These are phyloP conservation scores for Liasis olivaceus DNA, from an alignment of 2,797 vertebrate genomes.

Conservation along the genomic window DNA sequence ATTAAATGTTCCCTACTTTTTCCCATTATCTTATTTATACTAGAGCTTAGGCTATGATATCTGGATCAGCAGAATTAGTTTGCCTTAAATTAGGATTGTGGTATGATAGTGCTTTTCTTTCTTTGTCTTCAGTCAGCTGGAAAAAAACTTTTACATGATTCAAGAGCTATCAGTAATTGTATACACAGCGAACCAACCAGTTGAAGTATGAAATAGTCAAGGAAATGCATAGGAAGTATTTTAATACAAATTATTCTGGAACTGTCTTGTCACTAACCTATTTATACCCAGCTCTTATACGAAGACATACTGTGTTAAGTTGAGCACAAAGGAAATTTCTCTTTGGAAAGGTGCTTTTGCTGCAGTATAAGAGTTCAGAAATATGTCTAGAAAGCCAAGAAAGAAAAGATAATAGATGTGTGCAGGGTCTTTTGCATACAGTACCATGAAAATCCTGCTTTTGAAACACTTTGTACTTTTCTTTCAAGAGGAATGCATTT, in stretches of 20 bases:
- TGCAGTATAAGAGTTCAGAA: not conserved
- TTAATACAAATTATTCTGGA: not conserved
- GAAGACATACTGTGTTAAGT: not conserved
- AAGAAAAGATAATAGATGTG: too few species aligned
- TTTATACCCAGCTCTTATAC: not conserved
- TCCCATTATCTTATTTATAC: not conserved
- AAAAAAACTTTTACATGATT: not conserved
- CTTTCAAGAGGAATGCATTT: not conserved
- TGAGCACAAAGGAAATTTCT: not conserved
- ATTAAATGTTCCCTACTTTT: not conserved
- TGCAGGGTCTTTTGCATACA: too few species aligned
- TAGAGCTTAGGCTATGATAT: not conserved
- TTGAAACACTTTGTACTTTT: too few species aligned
- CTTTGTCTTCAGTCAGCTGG: not conserved
- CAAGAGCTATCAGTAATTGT: not conserved
- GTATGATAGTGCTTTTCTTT: not conserved
- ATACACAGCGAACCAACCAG: not conserved
- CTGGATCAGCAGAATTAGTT: not conserved
- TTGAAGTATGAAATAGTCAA: not conserved
- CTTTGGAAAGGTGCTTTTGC: not conserved
- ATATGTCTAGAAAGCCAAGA: not conserved
- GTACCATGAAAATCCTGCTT: not conserved
- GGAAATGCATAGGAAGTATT: not conserved
- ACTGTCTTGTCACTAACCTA: not conserved
- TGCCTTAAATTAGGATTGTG: not conserved